Evolutionary conservation across 2,888 invertebrate genomes (phyloP).

Genomic region (Oxycera nigricornis): DNA sequence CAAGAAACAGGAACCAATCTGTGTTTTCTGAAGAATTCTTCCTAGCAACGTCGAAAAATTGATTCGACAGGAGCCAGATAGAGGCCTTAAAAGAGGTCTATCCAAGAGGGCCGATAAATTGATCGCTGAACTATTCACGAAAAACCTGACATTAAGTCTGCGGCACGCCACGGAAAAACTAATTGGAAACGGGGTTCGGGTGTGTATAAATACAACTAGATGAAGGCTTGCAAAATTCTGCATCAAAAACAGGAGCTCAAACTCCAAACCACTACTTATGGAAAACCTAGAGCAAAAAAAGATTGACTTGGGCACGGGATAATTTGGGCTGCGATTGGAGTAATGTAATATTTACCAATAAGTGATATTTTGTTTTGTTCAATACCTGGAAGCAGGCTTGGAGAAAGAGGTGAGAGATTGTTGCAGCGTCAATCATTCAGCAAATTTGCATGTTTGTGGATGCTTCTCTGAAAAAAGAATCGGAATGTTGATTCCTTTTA

Average conservation of each 20-base stretch:
- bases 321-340: neutral
- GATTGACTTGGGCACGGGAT: neutral
- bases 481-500: neutral
- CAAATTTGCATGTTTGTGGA: too few species aligned
- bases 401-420: neutral
- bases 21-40: too few species aligned
- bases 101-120: neutral
- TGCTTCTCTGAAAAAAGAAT: neutral
- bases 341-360: neutral
- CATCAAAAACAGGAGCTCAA: too few species aligned
- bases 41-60: too few species aligned
- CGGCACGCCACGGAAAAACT: conserved; percentile 58
- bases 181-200: neutral
- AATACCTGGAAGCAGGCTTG: neutral
- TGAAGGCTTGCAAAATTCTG: neutral
- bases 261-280: conserved; percentile 1
- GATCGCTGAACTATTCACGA: neutral
- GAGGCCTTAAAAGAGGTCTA: neutral
- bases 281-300: neutral
- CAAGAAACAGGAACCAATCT: too few species aligned
- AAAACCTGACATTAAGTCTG: too few species aligned
- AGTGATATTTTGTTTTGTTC: neutral
- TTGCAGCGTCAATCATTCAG: neutral
- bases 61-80: neutral
- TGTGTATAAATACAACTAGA: neutral